A percentile compares a stretch with the other conserved stretches of the same genome.
Conservation (phyloP, 1,140 invertebrate species). For the Hypsibius dujardini region DNA sequence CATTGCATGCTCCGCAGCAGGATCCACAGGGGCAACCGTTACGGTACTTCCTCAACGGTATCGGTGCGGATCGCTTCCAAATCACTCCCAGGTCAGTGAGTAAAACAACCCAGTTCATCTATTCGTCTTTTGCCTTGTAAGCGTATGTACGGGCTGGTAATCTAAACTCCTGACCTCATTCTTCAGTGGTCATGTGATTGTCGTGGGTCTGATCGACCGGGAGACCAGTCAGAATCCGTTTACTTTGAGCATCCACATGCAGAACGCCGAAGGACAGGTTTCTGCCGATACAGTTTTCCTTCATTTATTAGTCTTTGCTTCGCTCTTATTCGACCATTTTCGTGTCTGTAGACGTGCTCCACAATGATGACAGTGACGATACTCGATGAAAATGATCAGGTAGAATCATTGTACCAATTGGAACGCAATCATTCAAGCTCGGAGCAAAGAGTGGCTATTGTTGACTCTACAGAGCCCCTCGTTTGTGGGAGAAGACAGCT, state of each 20-base stretch:
- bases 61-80: background rate
- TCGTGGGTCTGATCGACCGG: background rate
- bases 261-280: background rate
- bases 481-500: background rate
- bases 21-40: background rate
- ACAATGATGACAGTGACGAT: background rate
- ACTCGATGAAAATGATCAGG: background rate
- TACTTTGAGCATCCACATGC: background rate
- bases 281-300: conserved; percentile 2
- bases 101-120: too few species aligned
- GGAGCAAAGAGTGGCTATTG: too few species aligned
- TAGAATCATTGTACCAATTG: background rate
- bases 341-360: background rate
- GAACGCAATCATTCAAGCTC: too few species aligned
- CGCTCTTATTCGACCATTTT: background rate
- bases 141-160: background rate
- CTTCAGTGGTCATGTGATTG: background rate
- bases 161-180: background rate
- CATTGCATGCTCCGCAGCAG: background rate
- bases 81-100: background rate
- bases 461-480: background rate
- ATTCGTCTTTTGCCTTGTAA: background rate
- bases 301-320: too few species aligned
- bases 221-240: background rate
- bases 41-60: background rate